A percentile compares a stretch with the other conserved stretches of the same genome.
These are phyloP conservation scores for Trypoxylus dichotomus DNA, from an alignment of 1,140 invertebrate species.

Conservation along the genomic window DNA sequence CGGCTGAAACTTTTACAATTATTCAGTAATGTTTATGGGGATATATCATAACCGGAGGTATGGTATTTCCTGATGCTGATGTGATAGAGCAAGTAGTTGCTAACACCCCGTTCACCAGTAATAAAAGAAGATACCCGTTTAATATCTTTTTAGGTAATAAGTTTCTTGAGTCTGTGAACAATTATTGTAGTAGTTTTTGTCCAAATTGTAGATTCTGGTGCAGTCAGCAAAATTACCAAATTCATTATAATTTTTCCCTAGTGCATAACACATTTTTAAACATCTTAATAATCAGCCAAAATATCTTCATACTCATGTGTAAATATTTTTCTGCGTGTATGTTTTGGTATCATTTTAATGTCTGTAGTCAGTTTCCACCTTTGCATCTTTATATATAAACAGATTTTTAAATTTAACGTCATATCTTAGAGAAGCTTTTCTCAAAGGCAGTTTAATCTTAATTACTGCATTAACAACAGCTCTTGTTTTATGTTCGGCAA, in stretches of 20 bases:
- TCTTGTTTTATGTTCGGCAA: background rate
- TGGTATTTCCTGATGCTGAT: conserved; percentile 46
- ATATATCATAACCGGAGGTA: conserved; percentile 51
- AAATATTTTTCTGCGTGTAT: background rate
- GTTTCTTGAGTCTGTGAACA: conserved; percentile 38
- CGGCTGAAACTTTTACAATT: conserved; percentile 47
- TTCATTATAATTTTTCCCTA: background rate
- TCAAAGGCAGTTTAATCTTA: background rate
- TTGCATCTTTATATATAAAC: background rate
- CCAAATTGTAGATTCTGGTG: conserved; percentile 52
- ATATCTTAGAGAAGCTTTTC: background rate
- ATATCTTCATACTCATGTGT: conserved; percentile 4
- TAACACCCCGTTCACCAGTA: conserved; percentile 47
- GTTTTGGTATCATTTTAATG: background rate
- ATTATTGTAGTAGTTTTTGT: conserved; percentile 54
- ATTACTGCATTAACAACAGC: background rate
- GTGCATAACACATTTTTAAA: conserved; percentile 33
- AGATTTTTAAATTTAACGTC: background rate
- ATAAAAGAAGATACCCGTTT: conserved; percentile 49
- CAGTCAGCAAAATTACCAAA: conserved; percentile 30
- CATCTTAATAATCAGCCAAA: conserved; percentile 25
- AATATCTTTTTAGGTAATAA: conserved; percentile 40
- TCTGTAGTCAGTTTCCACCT: background rate
- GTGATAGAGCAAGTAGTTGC: conserved; percentile 50
- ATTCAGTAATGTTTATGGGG: conserved; percentile 47